Evolutionary conservation across 2,113 vertebrate species (phyloP).

Genomic region (Elachura formosa): DNA sequence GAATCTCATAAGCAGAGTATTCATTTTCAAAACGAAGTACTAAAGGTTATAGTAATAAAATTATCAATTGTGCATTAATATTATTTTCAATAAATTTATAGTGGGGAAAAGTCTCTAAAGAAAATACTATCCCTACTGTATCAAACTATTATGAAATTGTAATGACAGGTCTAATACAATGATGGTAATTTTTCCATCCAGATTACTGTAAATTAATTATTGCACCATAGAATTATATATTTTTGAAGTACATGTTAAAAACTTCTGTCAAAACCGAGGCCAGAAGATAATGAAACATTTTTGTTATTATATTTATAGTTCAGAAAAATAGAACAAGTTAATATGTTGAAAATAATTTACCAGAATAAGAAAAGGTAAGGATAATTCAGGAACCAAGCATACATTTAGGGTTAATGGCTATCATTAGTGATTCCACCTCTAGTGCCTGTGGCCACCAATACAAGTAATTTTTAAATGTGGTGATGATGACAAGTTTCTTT

Average conservation of each 20-base stretch:
- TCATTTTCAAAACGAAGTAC: background rate
- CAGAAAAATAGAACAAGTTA: background rate
- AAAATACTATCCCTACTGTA: background rate
- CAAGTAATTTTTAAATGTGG: background rate
- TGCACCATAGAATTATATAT: background rate
- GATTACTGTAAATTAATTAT: background rate
- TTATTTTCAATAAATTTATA: background rate
- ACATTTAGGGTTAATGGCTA: background rate
- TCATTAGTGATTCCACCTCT: background rate
- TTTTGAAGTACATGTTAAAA: background rate
- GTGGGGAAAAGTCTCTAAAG: background rate
- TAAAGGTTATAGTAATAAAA: background rate
- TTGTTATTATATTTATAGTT: rapidly evolving
- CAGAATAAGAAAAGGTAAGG: background rate
- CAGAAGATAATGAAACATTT: background rate
- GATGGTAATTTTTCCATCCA: background rate
- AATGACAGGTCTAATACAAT: background rate
- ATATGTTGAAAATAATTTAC: background rate
- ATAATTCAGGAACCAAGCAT: background rate
- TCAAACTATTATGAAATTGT: background rate
- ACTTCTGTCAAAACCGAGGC: background rate
- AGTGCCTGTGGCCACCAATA: background rate
- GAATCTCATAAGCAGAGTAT: background rate
- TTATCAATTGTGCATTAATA: background rate
- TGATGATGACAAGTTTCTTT: background rate